Base-by-base conservation (phyloP, 2,888 invertebrate genomes). In the Liopterus haemorrhoidalis region DNA sequence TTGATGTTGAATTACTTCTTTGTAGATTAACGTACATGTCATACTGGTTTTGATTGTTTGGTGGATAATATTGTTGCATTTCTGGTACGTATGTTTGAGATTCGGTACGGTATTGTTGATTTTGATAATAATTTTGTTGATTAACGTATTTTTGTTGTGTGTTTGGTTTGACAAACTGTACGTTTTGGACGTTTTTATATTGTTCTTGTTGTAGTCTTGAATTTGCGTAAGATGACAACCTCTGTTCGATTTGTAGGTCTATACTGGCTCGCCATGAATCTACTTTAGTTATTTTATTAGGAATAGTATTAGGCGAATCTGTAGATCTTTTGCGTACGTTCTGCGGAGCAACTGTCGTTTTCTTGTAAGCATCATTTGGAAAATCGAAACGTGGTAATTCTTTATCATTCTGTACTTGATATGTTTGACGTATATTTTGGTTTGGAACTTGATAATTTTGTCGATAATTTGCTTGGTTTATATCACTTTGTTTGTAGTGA, bases 201-300 rank as follows among this genome's bases (percentile, higher is more conserved):
- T 61, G 54, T 44, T 59, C 54, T 41, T 59, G 55, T 19, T 65
- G 62, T 48, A 61, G 54, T 30, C 52, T 50, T 15, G 55, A 50
- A 8, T 50, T 47, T 11, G 55, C 53, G 49, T 71, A 70, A 2
- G 66, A 64, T 6, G 69, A 68, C 11, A 76, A 59, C 46, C 70
- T 67, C 55, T 75, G 72, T 50, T 76, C 75, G 28, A 75, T 75
- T 56, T 75, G 72, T 50, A 72, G 67, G 54, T 76, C 75, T 46
- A 74, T 73, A 1, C 68, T 68, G 48, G 71, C 64, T 46, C 71
- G 61, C 76, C 76, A 76, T 3, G 67, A 61, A 51, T 75, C 74
- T 3, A 70, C 59, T 52, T 71, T 71, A 0, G 71, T 65, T 21
- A 73, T 65, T 58, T 76, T 76, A 46, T 61, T 66, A 3, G 40